Evolutionary conservation across 2,113 vertebrate species (phyloP).

Genomic region (Pseudonaja textilis): DNA sequence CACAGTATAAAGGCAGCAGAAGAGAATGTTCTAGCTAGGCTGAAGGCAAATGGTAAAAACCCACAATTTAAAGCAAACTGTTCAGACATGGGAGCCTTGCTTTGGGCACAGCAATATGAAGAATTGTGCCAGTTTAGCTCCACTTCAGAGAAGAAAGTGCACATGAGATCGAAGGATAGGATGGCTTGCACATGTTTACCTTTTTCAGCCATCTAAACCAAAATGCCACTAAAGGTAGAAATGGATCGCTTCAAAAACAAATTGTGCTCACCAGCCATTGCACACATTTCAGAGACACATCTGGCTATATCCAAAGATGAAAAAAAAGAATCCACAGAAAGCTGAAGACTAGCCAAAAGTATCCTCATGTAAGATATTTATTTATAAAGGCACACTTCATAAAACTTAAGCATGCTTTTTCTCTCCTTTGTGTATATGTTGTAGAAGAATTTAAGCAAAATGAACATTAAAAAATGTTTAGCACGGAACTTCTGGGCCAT

Average conservation of each 20-base stretch:
- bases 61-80: background rate
- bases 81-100: background rate
- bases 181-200: background rate
- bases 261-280: background rate
- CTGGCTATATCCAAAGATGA: background rate
- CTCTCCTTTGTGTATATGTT: background rate
- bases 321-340: background rate
- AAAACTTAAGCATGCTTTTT: background rate
- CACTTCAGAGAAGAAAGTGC: background rate
- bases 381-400: background rate
- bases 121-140: no score
- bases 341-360: background rate
- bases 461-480: background rate
- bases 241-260: background rate
- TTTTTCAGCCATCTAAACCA: background rate
- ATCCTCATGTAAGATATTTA: background rate
- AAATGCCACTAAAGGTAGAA: background rate
- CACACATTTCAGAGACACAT: background rate
- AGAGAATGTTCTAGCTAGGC: background rate
- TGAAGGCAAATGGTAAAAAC: background rate
- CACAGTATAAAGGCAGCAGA: background rate
- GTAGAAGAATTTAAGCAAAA: background rate
- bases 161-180: background rate
- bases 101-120: background rate
- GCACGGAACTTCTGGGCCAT: background rate